Evolutionary conservation across 1,140 invertebrate genomes (phyloP), one percentile per base, ranked within the genome.

Genomic region (Apis laboriosa): DNA sequence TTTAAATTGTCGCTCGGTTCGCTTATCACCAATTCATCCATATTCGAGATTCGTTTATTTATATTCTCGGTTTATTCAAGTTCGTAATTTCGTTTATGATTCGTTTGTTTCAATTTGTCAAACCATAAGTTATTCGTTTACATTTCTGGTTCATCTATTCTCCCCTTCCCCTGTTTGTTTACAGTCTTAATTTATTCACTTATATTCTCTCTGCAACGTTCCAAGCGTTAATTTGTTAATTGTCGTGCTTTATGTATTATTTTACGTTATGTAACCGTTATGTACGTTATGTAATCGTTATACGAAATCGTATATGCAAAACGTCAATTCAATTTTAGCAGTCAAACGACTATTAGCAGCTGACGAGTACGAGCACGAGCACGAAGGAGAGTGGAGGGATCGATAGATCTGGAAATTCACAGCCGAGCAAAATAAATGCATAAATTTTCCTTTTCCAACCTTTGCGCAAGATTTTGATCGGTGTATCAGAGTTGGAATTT

Each of bases 391-490:
- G 34, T 34, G 34, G 34, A 43, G 1, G 67, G 15, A 67, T 28
- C 34, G 17, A 68, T 17, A 21, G 21, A 9, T 51, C 2, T 43
- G 5, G 12, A 60, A 64, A 80, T 74, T 80, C 78, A 66, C 28
- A 11, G 58, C 12, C 15, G 70, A n/a, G 17, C 67, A 24, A 77
- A 81, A 76, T 77, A 77, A 75, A 75, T 80, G 61, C 17, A 80
- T 64, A 74, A 80, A 80, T 75, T 67, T 21, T 67, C 79, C 24
- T 7, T 43, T 43, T 43, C 12, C 8, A 17, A 9, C 24, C 43
- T 68, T 77, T 19, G 61, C 55, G 79, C 55, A 49, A 70, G 56
- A 77, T 82, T 82, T 82, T 82, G 73, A 63, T 68, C 80, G 76
- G 12, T 61, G 43, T 77, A 63, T 60, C 73, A 49, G 1, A 3